phyloP scores from a whole-genome alignment of 2,797 vertebrate species.

The Pelochelys cantorii region DNA sequence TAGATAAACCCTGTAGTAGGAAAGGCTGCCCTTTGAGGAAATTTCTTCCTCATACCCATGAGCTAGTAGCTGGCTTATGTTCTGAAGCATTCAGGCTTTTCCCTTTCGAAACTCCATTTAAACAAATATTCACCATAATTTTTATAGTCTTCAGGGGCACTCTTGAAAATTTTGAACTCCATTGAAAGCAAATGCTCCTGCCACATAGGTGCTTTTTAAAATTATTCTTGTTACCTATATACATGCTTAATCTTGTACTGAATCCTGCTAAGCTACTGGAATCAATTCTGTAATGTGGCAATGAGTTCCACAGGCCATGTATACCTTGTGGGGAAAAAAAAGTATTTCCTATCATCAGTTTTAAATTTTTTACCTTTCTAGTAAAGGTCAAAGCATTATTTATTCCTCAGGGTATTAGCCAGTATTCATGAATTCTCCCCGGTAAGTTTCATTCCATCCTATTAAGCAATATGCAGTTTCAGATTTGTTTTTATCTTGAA shows the following conservation, averaged over 20 bases:
- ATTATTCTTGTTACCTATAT: not conserved
- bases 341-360: constrained; percentile 28
- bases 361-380: not conserved
- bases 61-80: too few species aligned
- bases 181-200: not conserved
- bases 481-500: constrained; percentile 21
- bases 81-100: too few species aligned
- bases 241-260: not conserved
- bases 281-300: constrained; percentile 17
- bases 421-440: not conserved
- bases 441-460: not conserved
- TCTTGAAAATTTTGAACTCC: too few species aligned
- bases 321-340: not conserved
- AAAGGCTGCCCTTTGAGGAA: too few species aligned
- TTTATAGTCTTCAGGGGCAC: too few species aligned
- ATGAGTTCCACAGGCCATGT: constrained; percentile 9
- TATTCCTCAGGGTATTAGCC: constrained; percentile 27
- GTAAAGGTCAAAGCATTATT: constrained; percentile 9
- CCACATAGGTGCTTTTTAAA: not conserved
- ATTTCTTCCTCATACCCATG: too few species aligned
- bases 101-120: too few species aligned
- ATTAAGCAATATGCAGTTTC: not conserved
- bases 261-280: not conserved
- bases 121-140: too few species aligned
- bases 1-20: too few species aligned